phyloP scores from a whole-genome alignment of 1,140 invertebrate species.

The Neodiprion fabricii region DNA sequence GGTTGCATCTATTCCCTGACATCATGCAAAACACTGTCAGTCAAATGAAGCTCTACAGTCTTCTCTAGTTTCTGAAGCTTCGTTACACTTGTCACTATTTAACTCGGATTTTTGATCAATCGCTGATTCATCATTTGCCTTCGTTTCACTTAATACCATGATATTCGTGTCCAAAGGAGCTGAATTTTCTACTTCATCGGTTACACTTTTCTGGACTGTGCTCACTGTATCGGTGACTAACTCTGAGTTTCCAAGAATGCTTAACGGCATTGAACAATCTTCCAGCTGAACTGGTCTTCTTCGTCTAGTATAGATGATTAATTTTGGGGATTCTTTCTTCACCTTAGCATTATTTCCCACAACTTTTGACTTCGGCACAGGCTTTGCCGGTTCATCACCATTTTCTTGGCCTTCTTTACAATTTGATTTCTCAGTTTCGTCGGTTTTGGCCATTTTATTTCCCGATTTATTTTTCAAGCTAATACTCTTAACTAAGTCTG shows the following conservation, averaged over 20 bases:
- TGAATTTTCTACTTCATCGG: background rate
- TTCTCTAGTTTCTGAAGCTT: no score
- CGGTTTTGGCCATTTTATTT: background rate
- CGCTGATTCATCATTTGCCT: no score
- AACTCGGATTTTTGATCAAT: no score
- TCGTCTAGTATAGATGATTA: slow-evolving; percentile 32
- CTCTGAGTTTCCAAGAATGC: slow-evolving; percentile 28
- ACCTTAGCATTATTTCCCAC: slow-evolving; percentile 14
- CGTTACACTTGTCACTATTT: no score
- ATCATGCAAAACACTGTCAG: no score
- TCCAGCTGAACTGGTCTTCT: slow-evolving; percentile 34
- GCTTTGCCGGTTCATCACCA: background rate
- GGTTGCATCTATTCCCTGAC: no score
- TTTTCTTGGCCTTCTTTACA: slow-evolving; percentile 3
- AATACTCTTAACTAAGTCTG: background rate
- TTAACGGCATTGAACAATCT: slow-evolving; percentile 36
- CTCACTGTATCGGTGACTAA: background rate
- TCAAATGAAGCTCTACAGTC: no score
- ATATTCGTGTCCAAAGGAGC: background rate
- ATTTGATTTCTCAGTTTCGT: slow-evolving; percentile 15
- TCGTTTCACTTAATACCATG: no score
- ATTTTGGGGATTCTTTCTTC: slow-evolving; percentile 20
- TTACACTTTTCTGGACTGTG: background rate
- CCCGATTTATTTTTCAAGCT: background rate
- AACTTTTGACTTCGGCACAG: slow-evolving; percentile 8